These are phyloP conservation scores for Herminia tarsipennalis DNA, from an alignment of 2,888 invertebrate genomes.

Conservation along the genomic window DNA sequence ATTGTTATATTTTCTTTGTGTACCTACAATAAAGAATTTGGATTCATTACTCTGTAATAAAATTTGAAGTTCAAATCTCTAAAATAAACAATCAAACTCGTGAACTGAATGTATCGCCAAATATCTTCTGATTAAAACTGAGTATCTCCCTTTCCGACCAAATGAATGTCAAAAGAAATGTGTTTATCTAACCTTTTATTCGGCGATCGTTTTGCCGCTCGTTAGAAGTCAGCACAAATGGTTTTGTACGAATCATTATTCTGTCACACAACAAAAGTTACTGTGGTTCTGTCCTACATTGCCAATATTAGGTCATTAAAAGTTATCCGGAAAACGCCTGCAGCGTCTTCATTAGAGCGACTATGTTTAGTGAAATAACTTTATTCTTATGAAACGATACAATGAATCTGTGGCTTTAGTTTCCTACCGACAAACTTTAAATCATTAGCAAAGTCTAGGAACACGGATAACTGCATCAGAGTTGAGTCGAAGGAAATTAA, in stretches of 20 bases:
- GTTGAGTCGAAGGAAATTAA: conserved; percentile 6
- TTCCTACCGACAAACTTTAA: conserved; percentile 26
- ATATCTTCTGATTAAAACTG: too few relatives aligned
- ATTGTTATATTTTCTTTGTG: too few relatives aligned
- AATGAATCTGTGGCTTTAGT: conserved; percentile 15
- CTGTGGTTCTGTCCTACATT: conserved; percentile 9
- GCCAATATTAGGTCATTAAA: conserved; percentile 30
- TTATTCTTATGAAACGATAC: conserved; percentile 19
- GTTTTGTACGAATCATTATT: conserved; percentile 9
- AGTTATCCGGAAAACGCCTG: conserved; percentile 18
- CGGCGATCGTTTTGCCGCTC: conserved; percentile 1
- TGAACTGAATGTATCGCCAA: too few relatives aligned
- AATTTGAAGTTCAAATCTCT: too few relatives aligned
- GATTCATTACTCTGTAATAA: too few relatives aligned
- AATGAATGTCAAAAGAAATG: too few relatives aligned
- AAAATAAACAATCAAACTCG: too few relatives aligned
- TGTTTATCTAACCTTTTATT: too few relatives aligned
- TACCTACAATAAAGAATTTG: too few relatives aligned
- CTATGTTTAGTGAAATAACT: conserved; percentile 19
- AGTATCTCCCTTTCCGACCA: too few relatives aligned
- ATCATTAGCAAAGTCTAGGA: conserved; percentile 30
- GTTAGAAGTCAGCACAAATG: not conserved
- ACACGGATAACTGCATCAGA: conserved; percentile 7
- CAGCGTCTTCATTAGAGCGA: conserved; percentile 13
- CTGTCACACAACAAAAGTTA: conserved; percentile 14